phyloP scores from a whole-genome alignment of 2,888 invertebrate species.

The Hirtodrosophila cameraria region DNA sequence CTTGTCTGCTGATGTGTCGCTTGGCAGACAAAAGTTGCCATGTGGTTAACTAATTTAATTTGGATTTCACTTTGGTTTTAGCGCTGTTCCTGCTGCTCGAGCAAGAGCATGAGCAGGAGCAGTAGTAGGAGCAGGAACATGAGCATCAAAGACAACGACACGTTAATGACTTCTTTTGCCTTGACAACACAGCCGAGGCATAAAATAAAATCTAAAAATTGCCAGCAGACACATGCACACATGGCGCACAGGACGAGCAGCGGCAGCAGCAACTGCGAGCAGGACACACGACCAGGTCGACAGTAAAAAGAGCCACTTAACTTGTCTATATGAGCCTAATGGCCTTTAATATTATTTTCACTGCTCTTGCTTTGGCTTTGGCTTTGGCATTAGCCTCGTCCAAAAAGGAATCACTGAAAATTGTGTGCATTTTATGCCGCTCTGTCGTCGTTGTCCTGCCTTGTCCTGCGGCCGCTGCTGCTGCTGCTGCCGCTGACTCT shows the following conservation, averaged over 20 bases:
- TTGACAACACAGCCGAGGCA: constrained; percentile 61
- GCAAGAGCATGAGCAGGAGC: constrained; percentile 33
- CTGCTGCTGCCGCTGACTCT: too few species aligned
- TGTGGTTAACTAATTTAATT: constrained; percentile 83
- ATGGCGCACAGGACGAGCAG: constrained; percentile 45
- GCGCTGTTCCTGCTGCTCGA: constrained; percentile 15
- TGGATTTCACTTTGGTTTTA: constrained; percentile 54
- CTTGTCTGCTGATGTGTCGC: constrained; percentile 24
- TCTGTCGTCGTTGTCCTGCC: constrained; percentile 46
- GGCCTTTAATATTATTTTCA: constrained; percentile 82
- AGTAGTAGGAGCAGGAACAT: constrained; percentile 29
- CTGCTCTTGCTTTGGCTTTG: constrained; percentile 51
- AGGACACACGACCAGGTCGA: constrained; percentile 26
- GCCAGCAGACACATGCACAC: constrained; percentile 49
- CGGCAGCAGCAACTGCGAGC: constrained; percentile 1
- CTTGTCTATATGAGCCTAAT: constrained; percentile 84
- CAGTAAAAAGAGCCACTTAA: constrained; percentile 83
- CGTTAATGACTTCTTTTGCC: constrained; percentile 79
- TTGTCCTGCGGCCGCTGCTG: constrained; percentile 46
- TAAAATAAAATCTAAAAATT: constrained; percentile 73
- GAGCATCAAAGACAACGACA: constrained; percentile 77
- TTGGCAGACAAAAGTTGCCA: constrained; percentile 71
- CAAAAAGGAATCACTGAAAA: constrained; percentile 74
- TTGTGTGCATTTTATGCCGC: constrained; percentile 79
- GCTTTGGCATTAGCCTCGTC: constrained; percentile 9